Evolutionary conservation across 2,888 invertebrate genomes (phyloP).

Genomic region (Phania funesta): DNA sequence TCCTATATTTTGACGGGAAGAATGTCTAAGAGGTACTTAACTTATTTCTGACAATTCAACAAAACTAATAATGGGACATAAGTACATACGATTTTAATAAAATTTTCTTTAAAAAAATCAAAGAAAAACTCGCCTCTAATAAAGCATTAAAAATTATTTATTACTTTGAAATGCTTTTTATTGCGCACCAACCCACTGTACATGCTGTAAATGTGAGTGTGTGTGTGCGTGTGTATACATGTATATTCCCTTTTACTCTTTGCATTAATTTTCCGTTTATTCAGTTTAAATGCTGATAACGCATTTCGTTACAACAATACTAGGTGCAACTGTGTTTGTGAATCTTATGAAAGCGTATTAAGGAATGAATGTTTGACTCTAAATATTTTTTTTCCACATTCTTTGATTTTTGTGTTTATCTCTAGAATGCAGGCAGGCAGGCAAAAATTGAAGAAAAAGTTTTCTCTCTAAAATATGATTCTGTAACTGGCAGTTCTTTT

Average conservation of each 20-base stretch:
- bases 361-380: constrained; percentile 1
- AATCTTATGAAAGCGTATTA: neutral
- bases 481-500: constrained; percentile 22
- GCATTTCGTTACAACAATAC: constrained; percentile 30
- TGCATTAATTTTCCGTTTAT: constrained; percentile 27
- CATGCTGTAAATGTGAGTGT: neutral
- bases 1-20: no score
- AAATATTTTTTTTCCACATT: neutral
- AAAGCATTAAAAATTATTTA: no score
- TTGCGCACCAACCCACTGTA: neutral
- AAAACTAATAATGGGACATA: no score
- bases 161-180: neutral
- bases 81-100: no score
- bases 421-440: constrained; percentile 61
- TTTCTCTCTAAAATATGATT: neutral
- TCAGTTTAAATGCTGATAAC: constrained; percentile 57
- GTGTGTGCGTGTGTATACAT: neutral
- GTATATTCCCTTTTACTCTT: neutral
- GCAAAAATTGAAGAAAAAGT: constrained; percentile 38
- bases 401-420: constrained; percentile 49
- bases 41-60: no score
- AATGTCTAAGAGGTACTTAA: no score
- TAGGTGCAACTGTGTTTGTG: neutral
- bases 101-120: no score
- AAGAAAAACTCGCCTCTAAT: no score